Conservation (phyloP, 2,888 invertebrate species). For the Conistra vaccinii region DNA sequence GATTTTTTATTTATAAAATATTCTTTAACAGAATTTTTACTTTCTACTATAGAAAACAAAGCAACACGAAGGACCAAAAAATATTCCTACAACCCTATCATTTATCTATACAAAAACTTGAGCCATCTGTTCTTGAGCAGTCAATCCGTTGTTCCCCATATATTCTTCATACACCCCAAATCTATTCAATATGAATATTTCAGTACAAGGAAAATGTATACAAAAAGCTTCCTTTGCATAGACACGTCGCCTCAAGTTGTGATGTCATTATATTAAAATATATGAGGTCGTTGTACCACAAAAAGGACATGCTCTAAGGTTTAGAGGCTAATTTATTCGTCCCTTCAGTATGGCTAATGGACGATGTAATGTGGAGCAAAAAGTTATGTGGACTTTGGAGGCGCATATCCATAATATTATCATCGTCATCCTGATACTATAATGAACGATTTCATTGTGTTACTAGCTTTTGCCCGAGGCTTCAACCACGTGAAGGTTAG, state of each 20-base stretch:
- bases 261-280: slow-evolving; percentile 51
- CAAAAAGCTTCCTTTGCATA: slow-evolving; percentile 35
- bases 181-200: slow-evolving; percentile 62
- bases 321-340: slow-evolving; percentile 46
- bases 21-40: not conserved
- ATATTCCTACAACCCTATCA: not conserved
- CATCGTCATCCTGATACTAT: not conserved
- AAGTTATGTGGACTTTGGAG: slow-evolving; percentile 11
- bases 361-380: slow-evolving; percentile 24
- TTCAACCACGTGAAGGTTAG: no score
- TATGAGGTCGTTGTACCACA: slow-evolving; percentile 47
- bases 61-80: not conserved
- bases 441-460: no score
- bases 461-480: no score
- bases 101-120: slow-evolving; percentile 11
- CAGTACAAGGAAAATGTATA: slow-evolving; percentile 42
- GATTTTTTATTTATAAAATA: no score
- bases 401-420: not conserved
- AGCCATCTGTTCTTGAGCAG: slow-evolving; percentile 16
- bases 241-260: slow-evolving; percentile 19
- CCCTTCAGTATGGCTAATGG: slow-evolving; percentile 42
- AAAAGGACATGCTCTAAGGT: slow-evolving; percentile 27
- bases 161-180: slow-evolving; percentile 30
- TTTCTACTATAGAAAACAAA: not conserved
- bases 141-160: slow-evolving; percentile 39